Base-by-base conservation (phyloP, 2,113 vertebrate genomes). In the Xenopus borealis region DNA sequence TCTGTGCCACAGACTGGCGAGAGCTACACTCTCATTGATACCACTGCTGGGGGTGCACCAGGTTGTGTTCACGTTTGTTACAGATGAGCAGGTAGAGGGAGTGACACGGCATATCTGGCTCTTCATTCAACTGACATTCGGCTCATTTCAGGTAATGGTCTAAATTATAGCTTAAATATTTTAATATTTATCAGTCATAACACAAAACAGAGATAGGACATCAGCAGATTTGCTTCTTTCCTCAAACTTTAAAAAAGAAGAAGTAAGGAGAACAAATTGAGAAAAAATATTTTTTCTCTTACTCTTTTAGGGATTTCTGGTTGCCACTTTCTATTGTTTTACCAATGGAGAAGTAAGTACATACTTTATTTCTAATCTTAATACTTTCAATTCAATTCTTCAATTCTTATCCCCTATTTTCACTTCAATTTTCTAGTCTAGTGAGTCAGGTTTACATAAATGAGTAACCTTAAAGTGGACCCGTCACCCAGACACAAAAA, bases 261-360 rank as follows among this genome's bases (percentile, higher is more conserved):
- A 40, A 40, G 33, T 6, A 40, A 40, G 33, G 33, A 40, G 33
- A 40, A 9, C 33, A 40, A 40, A 40, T 2, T 9, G 3, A 40
- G 23, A 27, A 27, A 55, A 55, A 18, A 8, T 17, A 0, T 4
- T 27, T 27, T 27, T 27, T 27, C 23, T 19, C 72, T 3, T 57
- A 79, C 83, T 76, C 81, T 84, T 80, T 0, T 80, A 98, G 97
- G 97, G 97, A 0, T 93, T 98, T 66, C 65, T 98, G 23, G 94
- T 98, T 67, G 95, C 96, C 69, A 87, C 94, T 79, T 86, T 96
- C 76, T 99, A 98, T 75, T 97, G 97, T 80, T 99, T 99, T 72
- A 92, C 91, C 47, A 99, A 97, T 17, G 95, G 93, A 88, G 97
- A 99, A 95, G 97, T 99, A 93, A 61, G 89, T 27, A 27, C 23